A percentile compares a stretch with the other conserved stretches of the same genome.
These are phyloP conservation scores for Melanerpes formicivorus DNA, from an alignment of 2,113 vertebrate genomes.

Conservation along the genomic window DNA sequence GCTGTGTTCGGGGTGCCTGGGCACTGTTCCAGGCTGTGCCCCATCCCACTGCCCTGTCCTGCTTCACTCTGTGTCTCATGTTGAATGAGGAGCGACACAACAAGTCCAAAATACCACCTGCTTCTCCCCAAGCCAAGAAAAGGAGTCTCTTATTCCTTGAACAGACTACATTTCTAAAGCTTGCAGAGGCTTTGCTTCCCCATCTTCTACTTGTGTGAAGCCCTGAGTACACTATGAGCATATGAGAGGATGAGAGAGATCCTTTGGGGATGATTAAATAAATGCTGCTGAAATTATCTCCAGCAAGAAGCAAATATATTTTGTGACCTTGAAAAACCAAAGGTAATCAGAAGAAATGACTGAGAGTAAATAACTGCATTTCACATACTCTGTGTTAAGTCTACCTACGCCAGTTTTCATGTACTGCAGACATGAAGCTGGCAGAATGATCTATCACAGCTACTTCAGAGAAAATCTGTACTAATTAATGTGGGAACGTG, in stretches of 20 bases:
- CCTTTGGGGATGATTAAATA: constrained; percentile 19
- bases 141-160: neutral
- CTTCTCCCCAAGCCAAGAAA: neutral
- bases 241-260: neutral
- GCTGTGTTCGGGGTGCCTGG: too few species aligned
- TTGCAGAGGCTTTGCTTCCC: neutral
- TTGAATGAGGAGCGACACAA: neutral
- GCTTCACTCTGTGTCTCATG: neutral
- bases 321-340: constrained; percentile 43
- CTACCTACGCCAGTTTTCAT: constrained; percentile 1
- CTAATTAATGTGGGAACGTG: constrained; percentile 57
- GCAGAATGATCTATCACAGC: constrained; percentile 47
- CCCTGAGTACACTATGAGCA: fast-evolving
- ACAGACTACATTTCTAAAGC: neutral
- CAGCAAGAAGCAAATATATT: constrained; percentile 37
- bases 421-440: neutral
- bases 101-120: neutral
- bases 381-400: neutral
- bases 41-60: neutral
- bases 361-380: constrained; percentile 43
- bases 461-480: constrained; percentile 42
- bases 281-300: constrained; percentile 22
- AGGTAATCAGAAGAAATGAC: constrained; percentile 27
- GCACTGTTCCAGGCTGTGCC: neutral
- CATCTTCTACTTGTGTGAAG: neutral